phyloP scores from a whole-genome alignment of 2,797 vertebrate species.

The Anisognathus igniventris region DNA sequence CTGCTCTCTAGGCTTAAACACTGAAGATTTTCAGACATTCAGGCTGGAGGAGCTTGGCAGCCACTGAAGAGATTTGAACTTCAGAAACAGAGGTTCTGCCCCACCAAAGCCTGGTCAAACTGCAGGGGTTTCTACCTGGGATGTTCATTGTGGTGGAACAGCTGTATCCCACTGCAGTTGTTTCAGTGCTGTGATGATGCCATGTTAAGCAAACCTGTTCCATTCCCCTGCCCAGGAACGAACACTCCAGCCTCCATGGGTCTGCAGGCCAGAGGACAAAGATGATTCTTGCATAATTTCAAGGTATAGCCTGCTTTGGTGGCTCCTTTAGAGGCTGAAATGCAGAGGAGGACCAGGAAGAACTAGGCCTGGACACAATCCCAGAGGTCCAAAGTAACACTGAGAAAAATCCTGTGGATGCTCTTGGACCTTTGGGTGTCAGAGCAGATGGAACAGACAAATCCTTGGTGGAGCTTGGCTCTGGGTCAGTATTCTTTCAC shows the following conservation, averaged over 20 bases:
- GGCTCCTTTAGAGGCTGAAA: neutral
- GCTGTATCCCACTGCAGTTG: neutral
- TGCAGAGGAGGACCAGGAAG: neutral
- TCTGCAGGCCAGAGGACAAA: neutral
- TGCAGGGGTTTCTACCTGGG: neutral
- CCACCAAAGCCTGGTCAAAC: neutral
- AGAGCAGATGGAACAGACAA: neutral
- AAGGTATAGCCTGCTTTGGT: neutral
- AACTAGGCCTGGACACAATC: neutral
- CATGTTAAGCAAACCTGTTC: neutral
- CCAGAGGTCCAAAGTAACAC: neutral
- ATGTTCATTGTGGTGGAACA: neutral
- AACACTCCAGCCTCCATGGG: neutral
- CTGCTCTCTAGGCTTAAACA: constrained; percentile 28
- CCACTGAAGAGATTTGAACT: neutral
- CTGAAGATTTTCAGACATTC: neutral
- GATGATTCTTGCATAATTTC: neutral
- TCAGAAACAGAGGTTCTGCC: neutral
- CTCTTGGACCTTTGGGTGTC: neutral
- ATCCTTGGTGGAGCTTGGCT: neutral
- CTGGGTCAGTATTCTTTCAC: neutral
- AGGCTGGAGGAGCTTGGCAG: neutral
- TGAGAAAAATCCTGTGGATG: neutral
- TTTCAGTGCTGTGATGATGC: neutral
- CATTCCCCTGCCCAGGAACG: neutral